These are phyloP conservation scores for Notechis scutatus DNA, from an alignment of 2,113 vertebrate species.

Conservation along the genomic window DNA sequence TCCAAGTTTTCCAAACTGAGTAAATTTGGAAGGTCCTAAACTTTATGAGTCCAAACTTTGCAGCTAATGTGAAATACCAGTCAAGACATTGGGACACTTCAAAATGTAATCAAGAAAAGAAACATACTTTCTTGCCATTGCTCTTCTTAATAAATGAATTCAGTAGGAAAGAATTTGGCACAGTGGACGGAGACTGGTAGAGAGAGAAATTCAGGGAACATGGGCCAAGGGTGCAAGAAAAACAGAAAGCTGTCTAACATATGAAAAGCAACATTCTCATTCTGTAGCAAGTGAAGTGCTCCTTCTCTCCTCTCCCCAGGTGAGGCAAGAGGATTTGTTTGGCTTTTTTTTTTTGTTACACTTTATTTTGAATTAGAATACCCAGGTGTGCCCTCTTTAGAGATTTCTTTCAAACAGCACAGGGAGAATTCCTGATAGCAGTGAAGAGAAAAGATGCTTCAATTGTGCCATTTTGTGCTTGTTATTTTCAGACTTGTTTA, in stretches of 20 bases:
- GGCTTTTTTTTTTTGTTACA: conserved; percentile 9
- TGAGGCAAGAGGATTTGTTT: neutral
- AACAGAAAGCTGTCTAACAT: neutral
- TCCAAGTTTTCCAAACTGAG: neutral
- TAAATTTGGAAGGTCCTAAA: neutral
- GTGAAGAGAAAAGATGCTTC: neutral
- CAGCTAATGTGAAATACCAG: neutral
- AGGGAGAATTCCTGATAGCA: neutral
- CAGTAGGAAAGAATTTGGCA: neutral
- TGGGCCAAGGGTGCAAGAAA: neutral
- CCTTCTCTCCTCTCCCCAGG: neutral
- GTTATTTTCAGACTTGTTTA: conserved; percentile 18
- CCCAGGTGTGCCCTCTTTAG: neutral
- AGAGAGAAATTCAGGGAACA: neutral
- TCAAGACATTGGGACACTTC: neutral
- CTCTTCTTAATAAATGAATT: neutral
- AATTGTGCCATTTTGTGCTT: accelerated
- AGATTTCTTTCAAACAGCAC: neutral
- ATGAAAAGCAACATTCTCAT: neutral
- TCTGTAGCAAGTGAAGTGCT: neutral
- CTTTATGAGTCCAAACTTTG: neutral
- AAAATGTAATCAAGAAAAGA: neutral
- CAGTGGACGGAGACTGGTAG: accelerated
- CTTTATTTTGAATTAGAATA: neutral
- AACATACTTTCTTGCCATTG: neutral